phyloP scores from a whole-genome alignment of 2,888 invertebrate genomes.

The Ormyrus labotus region DNA sequence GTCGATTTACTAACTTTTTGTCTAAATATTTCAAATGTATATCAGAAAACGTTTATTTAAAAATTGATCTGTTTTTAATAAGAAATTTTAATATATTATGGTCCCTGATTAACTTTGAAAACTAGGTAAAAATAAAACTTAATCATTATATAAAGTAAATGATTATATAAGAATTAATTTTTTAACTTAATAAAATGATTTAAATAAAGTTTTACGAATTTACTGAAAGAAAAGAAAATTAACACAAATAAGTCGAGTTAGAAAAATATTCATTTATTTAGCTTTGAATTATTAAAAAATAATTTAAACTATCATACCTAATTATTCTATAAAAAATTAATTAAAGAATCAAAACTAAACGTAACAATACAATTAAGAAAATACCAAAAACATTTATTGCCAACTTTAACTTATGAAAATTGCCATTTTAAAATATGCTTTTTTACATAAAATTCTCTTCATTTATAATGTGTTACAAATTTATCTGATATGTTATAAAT shows the following conservation, averaged over 20 bases:
- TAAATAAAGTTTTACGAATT: too few species aligned
- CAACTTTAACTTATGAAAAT: constrained; percentile 14
- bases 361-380: neutral
- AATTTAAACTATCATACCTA: constrained; percentile 6
- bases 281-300: constrained; percentile 41
- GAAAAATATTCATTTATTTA: constrained; percentile 47
- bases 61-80: too few species aligned
- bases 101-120: too few species aligned
- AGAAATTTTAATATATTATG: too few species aligned
- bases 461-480: constrained; percentile 34
- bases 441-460: constrained; percentile 36
- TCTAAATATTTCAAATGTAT: too few species aligned
- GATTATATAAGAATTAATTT: too few species aligned
- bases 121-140: too few species aligned
- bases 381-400: constrained; percentile 39
- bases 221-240: neutral
- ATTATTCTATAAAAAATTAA: constrained; percentile 8
- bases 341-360: constrained; percentile 15
- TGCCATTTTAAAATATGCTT: constrained; percentile 9
- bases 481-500: constrained; percentile 41
- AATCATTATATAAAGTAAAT: too few species aligned
- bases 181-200: too few species aligned
- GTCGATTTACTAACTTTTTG: too few species aligned
- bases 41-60: too few species aligned
- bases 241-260: constrained; percentile 24